Base-by-base conservation (phyloP, 2,888 invertebrate genomes). In the Cryptus viduatorius region DNA sequence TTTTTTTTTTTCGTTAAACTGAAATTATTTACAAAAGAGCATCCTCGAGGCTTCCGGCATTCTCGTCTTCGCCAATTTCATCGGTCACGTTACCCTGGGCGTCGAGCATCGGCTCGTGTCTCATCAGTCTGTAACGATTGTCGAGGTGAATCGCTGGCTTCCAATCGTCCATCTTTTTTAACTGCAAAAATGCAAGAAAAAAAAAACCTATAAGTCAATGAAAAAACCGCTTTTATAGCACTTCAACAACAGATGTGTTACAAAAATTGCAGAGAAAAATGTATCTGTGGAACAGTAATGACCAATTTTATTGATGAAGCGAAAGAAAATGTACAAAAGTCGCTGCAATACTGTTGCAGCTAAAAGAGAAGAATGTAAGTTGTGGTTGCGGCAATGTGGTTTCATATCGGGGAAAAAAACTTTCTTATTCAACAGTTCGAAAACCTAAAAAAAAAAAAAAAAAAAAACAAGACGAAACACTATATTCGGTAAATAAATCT, bases 101-200 rank as follows among this genome's bases (percentile, higher is more conserved):
- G 67, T 93, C 92, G 71, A 93, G 83, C 93, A 93, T 92, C 10
- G 87, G 87, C 64, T 93, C 92, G 64, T 89, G 84, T 37, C 92
- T 87, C 91, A 93, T 92, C 44, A 92, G 83, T 24, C 93, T 89
- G 81, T 93, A 93, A 44, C 93, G 92, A 89, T 93, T 93, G 87
- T 93, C 93, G 88, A 93, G 86, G 73, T 92, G 91, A 71, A 93
- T 89, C 1, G 89, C 89, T 4, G 93, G 93, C 37, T 89, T 68
- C 86, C 68, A 78, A 3, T 89, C 76, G 64, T 83, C 29, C 0
- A 69, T 42, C 0, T 86, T 80, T 8, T 79, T 8, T 19, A 90
- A 73, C 93, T 93, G 86, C 29, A 89, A 86, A 4, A 61, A 69
- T 24, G 24, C 24, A 86, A 83, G 42, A 1, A 37, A 37, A 75